A percentile compares a stretch with the other conserved stretches of the same genome.
Evolutionary conservation across 1,140 invertebrate species (phyloP).

Genomic region (Babylonia areolata): DNA sequence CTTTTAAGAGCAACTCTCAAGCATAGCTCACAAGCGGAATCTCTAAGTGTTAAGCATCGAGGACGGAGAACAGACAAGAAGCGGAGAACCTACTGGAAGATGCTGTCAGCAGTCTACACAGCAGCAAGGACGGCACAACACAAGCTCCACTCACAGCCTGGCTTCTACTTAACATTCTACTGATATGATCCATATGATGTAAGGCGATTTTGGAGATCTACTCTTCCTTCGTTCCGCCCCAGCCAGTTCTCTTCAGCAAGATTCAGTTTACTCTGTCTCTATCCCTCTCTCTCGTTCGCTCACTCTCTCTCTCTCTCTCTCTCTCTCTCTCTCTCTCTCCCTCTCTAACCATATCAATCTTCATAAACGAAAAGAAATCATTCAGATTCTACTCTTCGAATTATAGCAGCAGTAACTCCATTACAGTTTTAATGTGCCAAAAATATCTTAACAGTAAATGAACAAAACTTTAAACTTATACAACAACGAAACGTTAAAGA

Average conservation of each 20-base stretch:
- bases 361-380: too few relatives aligned
- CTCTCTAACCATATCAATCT: background rate
- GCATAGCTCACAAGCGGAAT: background rate
- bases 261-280: background rate
- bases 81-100: background rate
- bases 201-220: background rate
- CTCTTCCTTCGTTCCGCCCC: background rate
- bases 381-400: too few relatives aligned
- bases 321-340: constrained; percentile 7
- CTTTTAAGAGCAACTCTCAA: background rate
- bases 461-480: too few relatives aligned
- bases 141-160: background rate
- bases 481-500: too few relatives aligned
- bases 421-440: too few relatives aligned
- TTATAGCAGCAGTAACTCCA: too few relatives aligned
- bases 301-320: background rate
- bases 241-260: too few relatives aligned
- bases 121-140: background rate
- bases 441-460: too few relatives aligned
- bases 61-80: background rate
- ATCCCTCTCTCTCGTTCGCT: background rate
- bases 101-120: background rate
- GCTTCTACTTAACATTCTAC: background rate
- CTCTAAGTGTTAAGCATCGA: background rate
- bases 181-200: background rate